These are phyloP conservation scores for Brachionus angularis DNA, from an alignment of 1,140 invertebrate genomes.

Conservation along the genomic window DNA sequence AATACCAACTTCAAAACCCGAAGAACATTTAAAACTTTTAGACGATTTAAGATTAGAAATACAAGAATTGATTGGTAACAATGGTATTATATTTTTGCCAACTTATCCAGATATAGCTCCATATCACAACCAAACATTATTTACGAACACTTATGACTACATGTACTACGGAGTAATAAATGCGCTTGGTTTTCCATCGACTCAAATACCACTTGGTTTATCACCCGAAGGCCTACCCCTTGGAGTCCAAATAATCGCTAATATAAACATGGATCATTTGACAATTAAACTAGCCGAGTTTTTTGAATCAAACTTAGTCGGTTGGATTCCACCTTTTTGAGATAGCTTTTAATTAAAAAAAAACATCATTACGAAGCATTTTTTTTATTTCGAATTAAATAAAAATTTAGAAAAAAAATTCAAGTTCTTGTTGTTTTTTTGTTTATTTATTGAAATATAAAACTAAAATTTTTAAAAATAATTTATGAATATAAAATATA, in stretches of 20 bases:
- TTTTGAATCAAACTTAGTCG: slow-evolving; percentile 62
- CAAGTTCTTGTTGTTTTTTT: too few relatives aligned
- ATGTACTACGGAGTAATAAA: slow-evolving; percentile 84
- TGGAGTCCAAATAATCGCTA: slow-evolving; percentile 78
- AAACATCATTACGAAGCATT: neutral
- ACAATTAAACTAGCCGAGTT: slow-evolving; percentile 77
- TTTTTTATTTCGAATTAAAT: too few relatives aligned
- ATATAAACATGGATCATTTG: slow-evolving; percentile 71
- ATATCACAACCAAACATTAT: slow-evolving; percentile 74
- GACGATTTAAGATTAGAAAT: slow-evolving; percentile 53
- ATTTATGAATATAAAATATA: too few relatives aligned
- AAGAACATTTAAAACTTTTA: slow-evolving; percentile 46
- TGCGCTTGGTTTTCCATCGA: slow-evolving; percentile 74
- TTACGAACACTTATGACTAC: slow-evolving; percentile 75
- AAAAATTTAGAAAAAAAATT: too few relatives aligned
- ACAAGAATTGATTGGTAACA: slow-evolving; percentile 55
- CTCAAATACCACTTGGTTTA: slow-evolving; percentile 80
- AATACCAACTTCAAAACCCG: slow-evolving; percentile 45
- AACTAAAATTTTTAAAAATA: too few relatives aligned
- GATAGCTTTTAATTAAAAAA: neutral
- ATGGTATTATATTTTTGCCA: slow-evolving; percentile 80
- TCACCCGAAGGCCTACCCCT: slow-evolving; percentile 77
- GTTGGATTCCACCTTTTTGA: slow-evolving; percentile 35
- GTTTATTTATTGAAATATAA: too few relatives aligned
- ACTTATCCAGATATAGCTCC: slow-evolving; percentile 74